These are phyloP conservation scores for Peribatodes rhomboidaria DNA, from an alignment of 2,888 invertebrate genomes.

Conservation along the genomic window DNA sequence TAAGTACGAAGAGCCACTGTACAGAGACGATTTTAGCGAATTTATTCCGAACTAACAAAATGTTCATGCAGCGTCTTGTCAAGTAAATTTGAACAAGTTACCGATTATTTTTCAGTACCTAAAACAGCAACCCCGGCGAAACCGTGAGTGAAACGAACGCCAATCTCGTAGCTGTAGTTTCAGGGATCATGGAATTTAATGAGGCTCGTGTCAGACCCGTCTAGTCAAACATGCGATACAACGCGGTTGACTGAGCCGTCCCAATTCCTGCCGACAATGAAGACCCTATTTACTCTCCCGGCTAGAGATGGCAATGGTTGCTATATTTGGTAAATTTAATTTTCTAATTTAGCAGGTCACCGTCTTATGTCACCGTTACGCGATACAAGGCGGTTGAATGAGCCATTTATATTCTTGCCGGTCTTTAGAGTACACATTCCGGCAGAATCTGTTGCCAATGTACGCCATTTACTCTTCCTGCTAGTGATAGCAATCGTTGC, in stretches of 20 bases:
- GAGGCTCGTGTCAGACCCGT: slow-evolving; percentile 14
- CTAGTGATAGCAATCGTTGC: too few relatives aligned
- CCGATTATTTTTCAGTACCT: too few relatives aligned
- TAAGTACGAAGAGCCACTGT: too few relatives aligned
- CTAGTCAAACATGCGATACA: slow-evolving; percentile 29
- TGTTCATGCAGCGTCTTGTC: too few relatives aligned
- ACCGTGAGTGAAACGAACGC: not conserved
- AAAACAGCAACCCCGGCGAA: not conserved
- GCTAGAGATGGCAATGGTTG: not conserved
- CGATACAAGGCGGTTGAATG: too few relatives aligned
- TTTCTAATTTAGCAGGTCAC: not conserved
- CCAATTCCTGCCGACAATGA: slow-evolving; percentile 20
- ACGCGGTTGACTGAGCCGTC: slow-evolving; percentile 21
- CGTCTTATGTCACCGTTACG: too few relatives aligned
- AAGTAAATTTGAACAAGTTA: not conserved
- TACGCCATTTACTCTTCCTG: too few relatives aligned
- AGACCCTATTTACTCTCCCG: slow-evolving; percentile 7
- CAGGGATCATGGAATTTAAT: slow-evolving; percentile 22
- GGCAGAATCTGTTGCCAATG: too few relatives aligned
- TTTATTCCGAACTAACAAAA: too few relatives aligned
- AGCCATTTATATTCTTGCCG: too few relatives aligned
- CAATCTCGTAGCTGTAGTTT: slow-evolving; percentile 4
- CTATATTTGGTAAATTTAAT: not conserved
- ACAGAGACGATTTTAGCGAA: too few relatives aligned
- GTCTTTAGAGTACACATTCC: too few relatives aligned